phyloP scores from a whole-genome alignment of 2,888 invertebrate genomes.

The Microlaimidae sp. region DNA sequence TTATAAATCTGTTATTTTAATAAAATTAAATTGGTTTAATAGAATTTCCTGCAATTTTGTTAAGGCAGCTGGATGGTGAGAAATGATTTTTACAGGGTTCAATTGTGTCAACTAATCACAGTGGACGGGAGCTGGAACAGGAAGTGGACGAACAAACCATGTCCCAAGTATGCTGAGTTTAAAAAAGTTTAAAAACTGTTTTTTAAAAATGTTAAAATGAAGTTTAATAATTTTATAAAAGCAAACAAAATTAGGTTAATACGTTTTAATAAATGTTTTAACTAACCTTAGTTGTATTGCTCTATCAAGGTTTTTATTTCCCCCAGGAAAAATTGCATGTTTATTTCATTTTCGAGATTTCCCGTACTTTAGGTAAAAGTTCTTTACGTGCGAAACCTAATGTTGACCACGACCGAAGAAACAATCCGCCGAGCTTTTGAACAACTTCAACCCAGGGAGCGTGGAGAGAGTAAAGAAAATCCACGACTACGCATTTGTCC shows the following conservation, averaged over 20 bases:
- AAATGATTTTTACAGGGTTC: constrained; percentile 38
- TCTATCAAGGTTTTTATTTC: too few species aligned
- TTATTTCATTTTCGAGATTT: too few species aligned
- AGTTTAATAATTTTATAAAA: too few species aligned
- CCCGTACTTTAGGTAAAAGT: constrained; percentile 61
- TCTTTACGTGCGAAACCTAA: constrained; percentile 54
- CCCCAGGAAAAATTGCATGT: too few species aligned
- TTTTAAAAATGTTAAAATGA: too few species aligned
- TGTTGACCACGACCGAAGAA: constrained; percentile 44
- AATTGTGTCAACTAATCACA: constrained; percentile 50
- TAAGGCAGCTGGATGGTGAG: constrained; percentile 26
- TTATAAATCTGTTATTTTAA: too few species aligned
- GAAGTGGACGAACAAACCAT: constrained; percentile 55
- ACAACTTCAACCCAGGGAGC: too few species aligned
- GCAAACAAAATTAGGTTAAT: too few species aligned
- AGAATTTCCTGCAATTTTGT: too few species aligned
- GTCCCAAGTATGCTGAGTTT: constrained; percentile 42
- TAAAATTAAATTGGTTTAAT: too few species aligned
- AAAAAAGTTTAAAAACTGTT: neutral
- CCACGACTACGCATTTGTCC: constrained; percentile 59
- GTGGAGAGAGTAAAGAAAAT: constrained; percentile 53
- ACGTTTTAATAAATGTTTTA: too few species aligned
- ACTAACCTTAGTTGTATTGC: too few species aligned
- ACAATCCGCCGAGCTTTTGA: constrained; percentile 42
- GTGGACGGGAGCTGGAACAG: constrained; percentile 68